Percentiles rank a stretch among this genome's conserved stretches.
Conservation (phyloP, 2,797 vertebrate species). For the Spea hammondii region DNA sequence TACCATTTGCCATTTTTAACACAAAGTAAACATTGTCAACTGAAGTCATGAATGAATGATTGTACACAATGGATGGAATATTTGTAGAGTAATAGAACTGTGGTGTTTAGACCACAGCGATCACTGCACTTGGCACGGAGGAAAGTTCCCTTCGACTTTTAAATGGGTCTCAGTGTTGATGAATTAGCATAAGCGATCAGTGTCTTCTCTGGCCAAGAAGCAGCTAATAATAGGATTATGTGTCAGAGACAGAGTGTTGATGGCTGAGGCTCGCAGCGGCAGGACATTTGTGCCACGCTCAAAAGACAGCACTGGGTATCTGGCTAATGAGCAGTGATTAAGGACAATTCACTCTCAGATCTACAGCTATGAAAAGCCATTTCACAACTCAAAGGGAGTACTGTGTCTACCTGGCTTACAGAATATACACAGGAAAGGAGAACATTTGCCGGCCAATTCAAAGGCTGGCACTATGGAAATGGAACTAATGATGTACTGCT, state of each 20-base stretch:
- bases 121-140: conserved; percentile 3
- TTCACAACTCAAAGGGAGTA: conserved; percentile 31
- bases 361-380: conserved; percentile 27
- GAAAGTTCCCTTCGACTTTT: conserved; percentile 8
- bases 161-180: neutral
- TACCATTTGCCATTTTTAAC: neutral
- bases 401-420: conserved; percentile 39
- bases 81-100: neutral
- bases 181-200: conserved; percentile 26
- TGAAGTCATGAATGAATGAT: neutral
- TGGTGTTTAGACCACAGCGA: neutral
- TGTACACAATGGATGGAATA: neutral
- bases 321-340: conserved; percentile 34
- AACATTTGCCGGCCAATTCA: conserved; percentile 26
- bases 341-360: conserved; percentile 40
- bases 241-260: conserved; percentile 19
- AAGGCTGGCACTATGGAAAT: neutral
- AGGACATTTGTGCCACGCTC: conserved; percentile 26
- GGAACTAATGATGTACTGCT: no score
- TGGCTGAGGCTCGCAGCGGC: conserved; percentile 7
- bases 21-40: neutral
- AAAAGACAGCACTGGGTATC: conserved; percentile 31
- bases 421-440: conserved; percentile 26
- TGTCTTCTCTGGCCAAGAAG: conserved; percentile 6
- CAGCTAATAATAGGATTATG: conserved; percentile 35